These are phyloP conservation scores for Atta texana DNA, from an alignment of 1,140 invertebrate genomes.

Conservation along the genomic window DNA sequence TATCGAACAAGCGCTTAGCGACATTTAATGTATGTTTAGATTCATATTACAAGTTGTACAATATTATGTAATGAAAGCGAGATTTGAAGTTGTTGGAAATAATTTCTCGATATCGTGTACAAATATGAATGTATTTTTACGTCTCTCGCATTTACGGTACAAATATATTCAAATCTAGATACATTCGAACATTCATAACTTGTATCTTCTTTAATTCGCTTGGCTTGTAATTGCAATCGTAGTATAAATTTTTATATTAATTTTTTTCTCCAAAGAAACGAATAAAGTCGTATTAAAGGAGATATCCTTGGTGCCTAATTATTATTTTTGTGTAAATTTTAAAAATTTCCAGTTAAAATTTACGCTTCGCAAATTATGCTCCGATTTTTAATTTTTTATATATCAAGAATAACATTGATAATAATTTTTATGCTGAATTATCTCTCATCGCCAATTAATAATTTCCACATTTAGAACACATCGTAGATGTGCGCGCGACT, in stretches of 20 bases:
- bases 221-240: too few relatives aligned
- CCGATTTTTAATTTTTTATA: too few relatives aligned
- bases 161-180: not conserved
- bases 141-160: not conserved
- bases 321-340: too few relatives aligned
- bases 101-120: not conserved
- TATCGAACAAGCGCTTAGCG: constrained; percentile 31
- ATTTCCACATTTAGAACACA: not conserved
- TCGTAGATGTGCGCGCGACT: not conserved
- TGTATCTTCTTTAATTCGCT: not conserved
- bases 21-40: not conserved
- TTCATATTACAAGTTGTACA: not conserved
- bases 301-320: too few relatives aligned
- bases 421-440: not conserved
- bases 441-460: not conserved
- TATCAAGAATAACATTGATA: not conserved
- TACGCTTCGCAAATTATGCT: too few relatives aligned
- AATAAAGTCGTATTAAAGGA: too few relatives aligned
- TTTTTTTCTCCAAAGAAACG: not conserved
- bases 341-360: too few relatives aligned
- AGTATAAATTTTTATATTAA: not conserved
- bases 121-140: not conserved
- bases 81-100: not conserved
- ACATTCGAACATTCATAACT: not conserved
- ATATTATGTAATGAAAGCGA: not conserved